phyloP scores from a whole-genome alignment of 2,113 vertebrate genomes.

The Podiceps cristatus region DNA sequence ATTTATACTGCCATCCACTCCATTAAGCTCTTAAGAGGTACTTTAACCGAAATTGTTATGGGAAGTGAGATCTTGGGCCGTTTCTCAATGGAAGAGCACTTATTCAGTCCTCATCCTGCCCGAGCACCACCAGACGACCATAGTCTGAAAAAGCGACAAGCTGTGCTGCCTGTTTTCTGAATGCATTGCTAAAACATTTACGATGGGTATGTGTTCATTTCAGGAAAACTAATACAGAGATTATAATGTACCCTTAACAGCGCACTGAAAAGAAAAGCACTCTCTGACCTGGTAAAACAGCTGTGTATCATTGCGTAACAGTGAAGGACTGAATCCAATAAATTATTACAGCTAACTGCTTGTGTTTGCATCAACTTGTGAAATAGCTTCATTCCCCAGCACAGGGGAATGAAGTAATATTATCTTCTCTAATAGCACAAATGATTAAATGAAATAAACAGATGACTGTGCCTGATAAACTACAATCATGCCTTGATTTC shows the following conservation, averaged over 20 bases:
- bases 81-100: not conserved
- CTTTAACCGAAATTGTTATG: not conserved
- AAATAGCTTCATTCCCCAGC: not conserved
- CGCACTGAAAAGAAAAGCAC: not conserved
- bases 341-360: not conserved
- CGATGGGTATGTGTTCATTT: not conserved
- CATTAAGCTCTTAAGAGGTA: not conserved
- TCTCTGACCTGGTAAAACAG: not conserved
- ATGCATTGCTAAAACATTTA: not conserved
- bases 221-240: conserved; percentile 12
- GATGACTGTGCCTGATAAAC: not conserved
- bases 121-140: not conserved
- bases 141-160: not conserved
- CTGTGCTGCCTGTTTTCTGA: not conserved
- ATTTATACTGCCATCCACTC: not conserved
- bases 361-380: not conserved
- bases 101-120: not conserved
- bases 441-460: not conserved
- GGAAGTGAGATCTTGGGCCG: not conserved
- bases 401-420: not conserved
- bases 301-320: not conserved
- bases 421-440: not conserved
- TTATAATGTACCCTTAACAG: not conserved
- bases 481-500: not conserved
- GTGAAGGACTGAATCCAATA: not conserved